phyloP scores from a whole-genome alignment of 2,113 vertebrate species.

The Fulica atra region DNA sequence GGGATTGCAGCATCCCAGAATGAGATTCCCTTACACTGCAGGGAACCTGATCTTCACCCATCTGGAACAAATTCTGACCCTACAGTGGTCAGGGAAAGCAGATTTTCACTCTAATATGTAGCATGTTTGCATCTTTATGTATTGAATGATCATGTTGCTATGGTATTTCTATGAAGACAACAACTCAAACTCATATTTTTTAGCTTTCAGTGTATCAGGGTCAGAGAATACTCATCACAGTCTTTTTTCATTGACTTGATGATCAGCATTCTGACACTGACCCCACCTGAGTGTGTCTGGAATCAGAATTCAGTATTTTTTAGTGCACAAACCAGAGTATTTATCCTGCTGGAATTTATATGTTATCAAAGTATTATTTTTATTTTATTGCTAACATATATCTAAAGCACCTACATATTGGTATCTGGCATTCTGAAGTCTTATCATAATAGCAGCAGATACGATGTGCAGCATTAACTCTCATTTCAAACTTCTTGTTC shows the following conservation, averaged over 20 bases:
- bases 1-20: background rate
- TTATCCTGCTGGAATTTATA: background rate
- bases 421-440: background rate
- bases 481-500: background rate
- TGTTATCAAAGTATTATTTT: background rate
- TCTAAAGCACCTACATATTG: background rate
- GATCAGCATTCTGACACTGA: background rate
- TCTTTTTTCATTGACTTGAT: background rate
- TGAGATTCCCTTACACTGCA: background rate
- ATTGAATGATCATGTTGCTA: background rate
- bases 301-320: background rate
- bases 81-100: background rate
- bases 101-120: background rate
- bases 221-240: background rate
- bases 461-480: background rate
- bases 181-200: background rate
- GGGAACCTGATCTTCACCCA: background rate
- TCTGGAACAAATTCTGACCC: background rate
- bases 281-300: background rate
- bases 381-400: background rate
- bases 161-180: background rate
- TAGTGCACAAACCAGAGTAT: background rate
- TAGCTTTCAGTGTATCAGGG: background rate
- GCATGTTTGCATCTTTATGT: background rate
- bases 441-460: background rate